Percentiles rank a stretch among this genome's conserved stretches.
phyloP scores from a whole-genome alignment of 2,888 invertebrate genomes.

The Andricus quercusramuli region DNA sequence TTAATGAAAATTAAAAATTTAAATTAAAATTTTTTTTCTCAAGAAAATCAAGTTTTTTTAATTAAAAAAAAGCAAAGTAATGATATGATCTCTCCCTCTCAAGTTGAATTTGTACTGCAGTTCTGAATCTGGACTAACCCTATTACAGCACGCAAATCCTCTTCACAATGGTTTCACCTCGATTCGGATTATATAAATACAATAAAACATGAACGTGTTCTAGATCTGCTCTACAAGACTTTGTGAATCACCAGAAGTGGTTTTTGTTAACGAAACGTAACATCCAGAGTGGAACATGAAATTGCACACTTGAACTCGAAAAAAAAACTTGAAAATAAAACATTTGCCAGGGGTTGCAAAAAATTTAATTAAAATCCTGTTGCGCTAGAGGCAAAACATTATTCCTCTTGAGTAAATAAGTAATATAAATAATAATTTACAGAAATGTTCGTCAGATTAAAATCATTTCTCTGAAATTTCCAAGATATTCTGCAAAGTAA shows the following conservation, averaged over 20 bases:
- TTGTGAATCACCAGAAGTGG: conserved; percentile 6
- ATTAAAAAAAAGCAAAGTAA: not conserved
- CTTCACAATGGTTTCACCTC: conserved; percentile 26
- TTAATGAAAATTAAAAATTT: no score
- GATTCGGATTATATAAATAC: conserved; percentile 32
- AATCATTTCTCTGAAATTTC: no score
- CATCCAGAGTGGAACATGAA: not conserved
- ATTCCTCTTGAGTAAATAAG: not conserved
- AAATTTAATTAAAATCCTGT: not conserved
- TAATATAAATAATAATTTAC: no score
- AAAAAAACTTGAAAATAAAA: not conserved
- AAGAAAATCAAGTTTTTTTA: no score
- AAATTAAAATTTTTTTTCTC: no score
- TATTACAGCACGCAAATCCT: conserved; percentile 13
- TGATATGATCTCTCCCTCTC: not conserved
- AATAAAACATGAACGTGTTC: not conserved
- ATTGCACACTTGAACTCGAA: not conserved
- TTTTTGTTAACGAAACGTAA: conserved; percentile 13
- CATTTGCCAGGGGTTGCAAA: not conserved
- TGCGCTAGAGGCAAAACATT: not conserved
- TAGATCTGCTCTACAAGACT: not conserved
- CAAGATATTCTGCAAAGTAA: no score
- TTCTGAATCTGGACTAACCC: conserved; percentile 22
- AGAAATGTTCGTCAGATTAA: no score
- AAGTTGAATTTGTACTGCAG: conserved; percentile 5